Base-by-base conservation (phyloP, 2,888 invertebrate species). In the Diplolepis rosae region DNA sequence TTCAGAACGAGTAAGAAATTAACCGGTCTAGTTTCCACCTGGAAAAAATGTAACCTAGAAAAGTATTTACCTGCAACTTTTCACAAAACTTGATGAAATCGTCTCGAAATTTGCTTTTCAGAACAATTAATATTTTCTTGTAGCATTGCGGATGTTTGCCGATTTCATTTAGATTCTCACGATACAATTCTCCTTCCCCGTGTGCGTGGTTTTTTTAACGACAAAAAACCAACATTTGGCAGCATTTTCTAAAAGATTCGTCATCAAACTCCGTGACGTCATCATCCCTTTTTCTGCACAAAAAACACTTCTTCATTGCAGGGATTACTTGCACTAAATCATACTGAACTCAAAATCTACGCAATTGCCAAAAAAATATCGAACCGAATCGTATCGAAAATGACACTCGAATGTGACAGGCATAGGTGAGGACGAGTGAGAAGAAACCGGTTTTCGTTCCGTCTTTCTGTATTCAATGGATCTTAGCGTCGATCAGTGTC, bases 211-310 rank as follows among this genome's bases (percentile, higher is more conserved):
- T 51, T 18, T 51, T 51, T 2, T 51, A 4, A 51, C 51, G 51
- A 15, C 18, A 18, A 18, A 51, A 51, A 13, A 18, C 51, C 51
- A 51, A 18, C 51, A 51, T 51, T 51, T 27, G 51, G 13, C 18
- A 18, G 51, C 51, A 51, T 51, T 51, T 51, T 7, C 3, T 24
- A 18, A 51, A 51, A 2, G 18, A 24, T 51, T 51, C 51, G 11
- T 51, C 51, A 27, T 51, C 18, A 18, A 51, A 51, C 51, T 51
- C 51, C 51, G 13, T 51, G 11, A 51, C 51, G 11, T 18, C 15
- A 24, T 51, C 51, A 51, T 51, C 51, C 9, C 51, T 15, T 51
- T 51, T 51, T 51, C 27, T 18, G 51, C 51, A 51, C 51, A 51
- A 51, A 18, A 51, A 51, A 15, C 51, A 51, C 51, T 18, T 51